Evolutionary conservation across 2,797 vertebrate genomes (phyloP), one percentile per base, ranked within the genome.

Genomic region (Sebastolobus alascanus): DNA sequence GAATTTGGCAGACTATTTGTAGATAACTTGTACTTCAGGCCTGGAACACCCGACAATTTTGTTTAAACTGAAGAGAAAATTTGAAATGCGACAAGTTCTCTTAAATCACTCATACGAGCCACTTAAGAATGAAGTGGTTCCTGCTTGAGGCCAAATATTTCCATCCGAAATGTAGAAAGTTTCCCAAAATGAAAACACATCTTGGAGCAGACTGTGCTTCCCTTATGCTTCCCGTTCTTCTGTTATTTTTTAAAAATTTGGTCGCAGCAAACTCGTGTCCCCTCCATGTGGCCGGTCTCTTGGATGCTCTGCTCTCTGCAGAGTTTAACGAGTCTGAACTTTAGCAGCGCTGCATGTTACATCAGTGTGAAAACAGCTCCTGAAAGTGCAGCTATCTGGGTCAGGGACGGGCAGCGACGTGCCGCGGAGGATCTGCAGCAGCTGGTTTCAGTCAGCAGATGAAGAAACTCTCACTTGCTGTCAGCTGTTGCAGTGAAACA

Each of bases 381-480:
- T 75, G 43, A 79, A 56, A 59, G 55, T 25, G 22, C 14, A 2
- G 70, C 31, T 78, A 71, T 82, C 29, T 75, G 75, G 79, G 79
- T 75, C 83, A 78, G 69, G 70, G 83, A 29, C 54, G 65, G 40
- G 77, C 67, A 54, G 76, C 76, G 22, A 54, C 80, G 60, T 58
- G 79, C 72, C 64, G 27, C 43, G 2, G 75, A 73, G 35, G 67
- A 59, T 46, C 61, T 18, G 64, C 69, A 71, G 79, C 83, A 85
- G 84, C 84, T 85, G 84, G 46, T 79, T 79, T 50, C 75, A 63
- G 78, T 80, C 77, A 55, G 33, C 35, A 25, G 16, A 72, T 31
- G 73, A 65, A 67, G 77, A 68, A 54, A 22, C 63, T 38, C 61
- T 43, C 65, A 1, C 56, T 73, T 6, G 3, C 29, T 78, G 80